Percentiles rank a stretch among this genome's conserved stretches.
Evolutionary conservation across 1,140 invertebrate species (phyloP).

Genomic region (Rhyacophila brunnea): DNA sequence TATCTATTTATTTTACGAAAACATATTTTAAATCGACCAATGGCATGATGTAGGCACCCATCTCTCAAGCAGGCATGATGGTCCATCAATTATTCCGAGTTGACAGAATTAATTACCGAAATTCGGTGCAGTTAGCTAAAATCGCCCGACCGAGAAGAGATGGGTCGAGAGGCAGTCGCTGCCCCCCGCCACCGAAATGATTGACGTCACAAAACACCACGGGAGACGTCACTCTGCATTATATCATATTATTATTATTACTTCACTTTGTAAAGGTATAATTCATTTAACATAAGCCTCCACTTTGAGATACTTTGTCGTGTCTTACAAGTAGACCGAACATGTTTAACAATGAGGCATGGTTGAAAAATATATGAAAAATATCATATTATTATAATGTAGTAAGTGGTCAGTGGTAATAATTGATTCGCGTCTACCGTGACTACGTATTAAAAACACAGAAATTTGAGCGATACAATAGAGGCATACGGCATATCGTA

Average conservation of each 20-base stretch:
- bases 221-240: slow-evolving; percentile 1
- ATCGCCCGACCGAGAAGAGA: not conserved
- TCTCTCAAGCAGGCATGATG: slow-evolving; percentile 1
- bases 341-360: too few species aligned
- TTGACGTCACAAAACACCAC: slow-evolving; percentile 19
- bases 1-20: too few species aligned
- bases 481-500: too few species aligned
- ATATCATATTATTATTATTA: not conserved
- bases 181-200: slow-evolving; percentile 2
- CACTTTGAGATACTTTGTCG: not conserved
- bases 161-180: not conserved
- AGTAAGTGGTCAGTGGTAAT: too few species aligned
- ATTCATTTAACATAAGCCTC: not conserved
- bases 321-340: too few species aligned
- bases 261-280: not conserved
- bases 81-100: slow-evolving; percentile 15
- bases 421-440: too few species aligned
- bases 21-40: not conserved
- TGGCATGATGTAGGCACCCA: not conserved
- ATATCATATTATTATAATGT: too few species aligned
- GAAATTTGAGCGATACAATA: too few species aligned
- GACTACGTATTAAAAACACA: too few species aligned
- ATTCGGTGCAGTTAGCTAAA: slow-evolving; percentile 9
- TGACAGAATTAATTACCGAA: slow-evolving; percentile 24
- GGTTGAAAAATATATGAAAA: too few species aligned